A percentile compares a stretch with the other conserved stretches of the same genome.
Evolutionary conservation across 2,113 vertebrate genomes (phyloP).

Genomic region (Brachypodius melanocephalos): DNA sequence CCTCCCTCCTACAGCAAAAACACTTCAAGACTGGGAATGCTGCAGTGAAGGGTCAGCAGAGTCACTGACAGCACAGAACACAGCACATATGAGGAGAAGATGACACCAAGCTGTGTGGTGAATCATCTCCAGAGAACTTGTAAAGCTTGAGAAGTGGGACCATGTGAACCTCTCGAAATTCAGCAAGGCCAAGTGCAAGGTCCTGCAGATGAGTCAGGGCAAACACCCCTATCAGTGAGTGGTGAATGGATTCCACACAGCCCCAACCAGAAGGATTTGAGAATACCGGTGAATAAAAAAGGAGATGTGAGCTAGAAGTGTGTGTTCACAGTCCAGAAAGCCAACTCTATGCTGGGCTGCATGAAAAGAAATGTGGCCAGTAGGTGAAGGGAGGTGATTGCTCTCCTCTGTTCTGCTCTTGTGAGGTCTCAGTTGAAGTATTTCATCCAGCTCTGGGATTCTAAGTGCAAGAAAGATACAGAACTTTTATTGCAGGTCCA

Average conservation of each 20-base stretch:
- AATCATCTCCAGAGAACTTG: not conserved
- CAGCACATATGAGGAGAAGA: not conserved
- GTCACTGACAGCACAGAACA: not conserved
- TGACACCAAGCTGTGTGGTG: not conserved
- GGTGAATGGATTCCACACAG: not conserved
- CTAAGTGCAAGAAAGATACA: not conserved
- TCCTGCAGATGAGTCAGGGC: not conserved
- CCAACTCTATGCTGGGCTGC: not conserved
- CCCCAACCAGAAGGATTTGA: fast-evolving
- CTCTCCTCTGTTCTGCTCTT: not conserved
- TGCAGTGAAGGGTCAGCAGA: not conserved
- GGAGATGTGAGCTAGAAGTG: not conserved
- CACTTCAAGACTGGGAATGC: not conserved
- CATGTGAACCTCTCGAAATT: not conserved
- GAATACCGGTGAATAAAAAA: not conserved
- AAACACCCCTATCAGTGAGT: not conserved
- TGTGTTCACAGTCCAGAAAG: not conserved
- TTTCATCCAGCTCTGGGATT: not conserved
- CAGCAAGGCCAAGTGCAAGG: not conserved
- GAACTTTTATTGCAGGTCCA: not conserved
- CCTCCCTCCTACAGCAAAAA: not conserved
- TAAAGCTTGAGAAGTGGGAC: not conserved
- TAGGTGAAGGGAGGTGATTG: not conserved
- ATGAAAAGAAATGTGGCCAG: not conserved
- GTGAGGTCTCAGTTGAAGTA: not conserved